Evolutionary conservation across 2,888 invertebrate species (phyloP).

Genomic region (Patella ulyssiponensis): DNA sequence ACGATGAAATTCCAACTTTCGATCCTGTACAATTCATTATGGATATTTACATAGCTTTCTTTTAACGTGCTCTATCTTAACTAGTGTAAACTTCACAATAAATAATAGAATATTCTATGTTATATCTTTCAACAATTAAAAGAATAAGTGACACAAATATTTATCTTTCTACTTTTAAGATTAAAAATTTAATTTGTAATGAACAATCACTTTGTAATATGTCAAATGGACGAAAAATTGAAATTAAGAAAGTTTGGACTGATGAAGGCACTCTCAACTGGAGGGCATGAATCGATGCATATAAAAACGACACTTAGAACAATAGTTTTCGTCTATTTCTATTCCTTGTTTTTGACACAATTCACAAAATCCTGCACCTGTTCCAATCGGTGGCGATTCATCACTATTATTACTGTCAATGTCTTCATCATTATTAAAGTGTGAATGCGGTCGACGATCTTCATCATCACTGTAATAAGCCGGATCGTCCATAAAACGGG

Average conservation of each 20-base stretch:
- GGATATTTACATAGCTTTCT: too few relatives aligned
- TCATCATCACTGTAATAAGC: constrained; percentile 54
- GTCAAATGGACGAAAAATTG: not conserved
- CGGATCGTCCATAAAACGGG: constrained; percentile 25
- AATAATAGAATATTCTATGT: too few relatives aligned
- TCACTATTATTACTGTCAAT: constrained; percentile 55
- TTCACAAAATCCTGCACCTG: constrained; percentile 82
- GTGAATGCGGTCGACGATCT: constrained; percentile 27
- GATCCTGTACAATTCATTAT: too few relatives aligned
- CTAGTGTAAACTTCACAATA: too few relatives aligned
- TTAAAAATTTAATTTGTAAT: too few relatives aligned
- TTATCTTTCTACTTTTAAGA: too few relatives aligned
- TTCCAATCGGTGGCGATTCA: constrained; percentile 49
- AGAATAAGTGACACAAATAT: too few relatives aligned
- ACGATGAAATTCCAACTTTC: too few relatives aligned
- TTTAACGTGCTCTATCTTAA: too few relatives aligned
- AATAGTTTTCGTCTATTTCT: constrained; percentile 84
- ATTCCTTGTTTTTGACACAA: constrained; percentile 90
- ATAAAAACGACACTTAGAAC: constrained; percentile 92
- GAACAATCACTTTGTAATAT: too few relatives aligned
- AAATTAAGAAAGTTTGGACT: not conserved
- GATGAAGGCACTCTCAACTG: constrained; percentile 21
- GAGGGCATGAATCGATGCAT: constrained; percentile 75
- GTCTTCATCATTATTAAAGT: constrained; percentile 43
- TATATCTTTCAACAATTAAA: too few relatives aligned